Base-by-base conservation (phyloP, 2,888 invertebrate genomes). In the Sycophila texana region DNA sequence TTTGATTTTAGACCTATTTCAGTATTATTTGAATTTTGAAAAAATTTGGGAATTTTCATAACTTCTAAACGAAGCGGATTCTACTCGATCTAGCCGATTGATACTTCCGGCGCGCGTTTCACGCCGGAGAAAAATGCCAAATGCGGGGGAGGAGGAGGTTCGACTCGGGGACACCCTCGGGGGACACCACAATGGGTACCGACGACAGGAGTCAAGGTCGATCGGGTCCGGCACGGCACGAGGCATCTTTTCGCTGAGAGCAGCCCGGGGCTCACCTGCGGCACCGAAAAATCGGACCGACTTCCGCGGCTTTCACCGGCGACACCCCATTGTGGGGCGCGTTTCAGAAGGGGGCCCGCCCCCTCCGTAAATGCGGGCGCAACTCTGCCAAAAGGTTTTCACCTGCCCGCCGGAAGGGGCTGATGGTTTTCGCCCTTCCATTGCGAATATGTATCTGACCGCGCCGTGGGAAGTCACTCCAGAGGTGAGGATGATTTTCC, bases 231-330 rank as follows among this genome's bases (percentile, higher is more conserved):
- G 26, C 16, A 39, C 30, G 39, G 16, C 5, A 7, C 47, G n/a
- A 51, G 20, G 22, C 13, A 22, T 20, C 60, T 26, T 47, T 67
- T 67, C 67, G 51, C 51, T 55, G 55, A 51, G 12, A 39, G 22
- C 16, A 67, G n/a, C 47, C 18, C 18, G 16, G 5, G 30, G 58
- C 58, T 74, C 74, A 67, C 60, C 74, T 66, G 74, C 47, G 51
- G 57, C 47, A 57, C 61, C 55, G 60, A 63, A 57, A 68, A 68
- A 60, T 57, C 53, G 51, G 67, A 67, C 74, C 13, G 70, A 70
- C 76, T 70, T 76, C 76, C 76, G 76, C 26, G 63, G 76, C 76
- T 70, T 76, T 70, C 63, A 47, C 63, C 61, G 60, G n/a, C 47
- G 63, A 63, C 63, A 63, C 39, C 53, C 39, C 70, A 49, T 74